A percentile compares a stretch with the other conserved stretches of the same genome.
Conservation (phyloP, 2,797 vertebrate species). For the Pangasius mekongensis region DNA sequence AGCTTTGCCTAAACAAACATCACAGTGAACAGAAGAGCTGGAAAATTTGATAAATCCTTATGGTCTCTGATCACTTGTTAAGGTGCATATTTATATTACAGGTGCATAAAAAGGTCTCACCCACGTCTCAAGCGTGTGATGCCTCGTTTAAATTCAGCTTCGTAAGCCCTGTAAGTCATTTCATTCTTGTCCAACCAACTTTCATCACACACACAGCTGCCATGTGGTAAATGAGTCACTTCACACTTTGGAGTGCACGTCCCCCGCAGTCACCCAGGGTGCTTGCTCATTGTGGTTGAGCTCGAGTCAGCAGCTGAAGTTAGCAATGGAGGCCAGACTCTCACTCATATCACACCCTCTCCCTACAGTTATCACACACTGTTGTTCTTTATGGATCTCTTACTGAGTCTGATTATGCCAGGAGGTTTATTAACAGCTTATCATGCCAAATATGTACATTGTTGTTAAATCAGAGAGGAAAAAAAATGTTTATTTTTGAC, state of each 20-base stretch:
- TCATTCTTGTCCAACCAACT: slow-evolving; percentile 58
- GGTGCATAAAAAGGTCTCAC: neutral
- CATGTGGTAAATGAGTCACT: slow-evolving; percentile 49
- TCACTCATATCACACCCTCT: slow-evolving; percentile 10
- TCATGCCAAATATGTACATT: neutral
- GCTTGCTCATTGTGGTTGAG: slow-evolving; percentile 32
- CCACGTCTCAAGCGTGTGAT: neutral
- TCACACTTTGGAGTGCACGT: slow-evolving; percentile 44
- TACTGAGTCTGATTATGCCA: neutral
- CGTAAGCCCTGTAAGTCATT: slow-evolving; percentile 59
- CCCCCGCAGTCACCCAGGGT: slow-evolving; percentile 24
- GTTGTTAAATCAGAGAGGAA: neutral
- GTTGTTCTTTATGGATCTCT: slow-evolving; percentile 2
- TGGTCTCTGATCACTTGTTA: neutral
- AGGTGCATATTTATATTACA: neutral
- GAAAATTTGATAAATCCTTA: neutral
- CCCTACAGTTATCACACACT: slow-evolving; percentile 1
- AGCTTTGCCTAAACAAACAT: slow-evolving; percentile 35
- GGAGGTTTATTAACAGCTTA: neutral
- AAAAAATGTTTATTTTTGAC: neutral
- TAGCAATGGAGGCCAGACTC: slow-evolving; percentile 20
- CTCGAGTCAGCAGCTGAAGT: slow-evolving; percentile 32
- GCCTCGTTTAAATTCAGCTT: slow-evolving; percentile 39
- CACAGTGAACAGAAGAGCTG: slow-evolving; percentile 25
- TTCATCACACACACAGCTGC: slow-evolving; percentile 46